Conservation (phyloP, 2,797 vertebrate genomes). For the Pseudochaenichthys georgianus region DNA sequence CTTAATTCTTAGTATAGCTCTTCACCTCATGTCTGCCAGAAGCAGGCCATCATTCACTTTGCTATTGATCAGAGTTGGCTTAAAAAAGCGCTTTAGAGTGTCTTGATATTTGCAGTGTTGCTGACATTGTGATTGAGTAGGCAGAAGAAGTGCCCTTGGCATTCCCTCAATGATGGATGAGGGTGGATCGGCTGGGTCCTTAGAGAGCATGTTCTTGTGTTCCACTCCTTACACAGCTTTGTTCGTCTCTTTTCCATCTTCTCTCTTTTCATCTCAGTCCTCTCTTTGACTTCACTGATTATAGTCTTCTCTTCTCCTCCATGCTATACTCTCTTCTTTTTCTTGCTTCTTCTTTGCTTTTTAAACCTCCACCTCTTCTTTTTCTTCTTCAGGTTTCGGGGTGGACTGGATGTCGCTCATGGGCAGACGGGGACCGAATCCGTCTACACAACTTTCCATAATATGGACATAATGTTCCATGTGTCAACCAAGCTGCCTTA, state of each 20-base stretch:
- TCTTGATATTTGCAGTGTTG: constrained; percentile 41
- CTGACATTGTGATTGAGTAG: constrained; percentile 54
- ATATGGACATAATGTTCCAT: constrained; percentile 98
- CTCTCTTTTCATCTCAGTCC: constrained; percentile 11
- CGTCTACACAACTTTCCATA: constrained; percentile 93
- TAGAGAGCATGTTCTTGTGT: constrained; percentile 18
- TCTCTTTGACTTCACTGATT: constrained; percentile 2
- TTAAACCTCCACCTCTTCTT: constrained; percentile 15
- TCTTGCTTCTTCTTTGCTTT: neutral
- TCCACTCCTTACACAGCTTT: constrained; percentile 28
- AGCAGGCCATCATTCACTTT: constrained; percentile 15
- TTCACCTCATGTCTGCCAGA: constrained; percentile 6
- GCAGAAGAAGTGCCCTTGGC: constrained; percentile 56
- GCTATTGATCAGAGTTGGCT: constrained; percentile 48
- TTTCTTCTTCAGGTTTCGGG: constrained; percentile 88
- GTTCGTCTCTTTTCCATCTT: constrained; percentile 26
- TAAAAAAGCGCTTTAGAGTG: constrained; percentile 37
- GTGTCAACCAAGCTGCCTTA: constrained; percentile 98
- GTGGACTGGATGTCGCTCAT: constrained; percentile 94
- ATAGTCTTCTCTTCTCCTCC: neutral
- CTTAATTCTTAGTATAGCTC: neutral
- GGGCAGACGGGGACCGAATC: constrained; percentile 96
- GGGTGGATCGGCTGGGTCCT: constrained; percentile 13
- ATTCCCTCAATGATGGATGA: constrained; percentile 57
- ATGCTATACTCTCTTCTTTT: neutral